Conservation (phyloP, 2,888 invertebrate genomes). For the Myopa testacea region DNA sequence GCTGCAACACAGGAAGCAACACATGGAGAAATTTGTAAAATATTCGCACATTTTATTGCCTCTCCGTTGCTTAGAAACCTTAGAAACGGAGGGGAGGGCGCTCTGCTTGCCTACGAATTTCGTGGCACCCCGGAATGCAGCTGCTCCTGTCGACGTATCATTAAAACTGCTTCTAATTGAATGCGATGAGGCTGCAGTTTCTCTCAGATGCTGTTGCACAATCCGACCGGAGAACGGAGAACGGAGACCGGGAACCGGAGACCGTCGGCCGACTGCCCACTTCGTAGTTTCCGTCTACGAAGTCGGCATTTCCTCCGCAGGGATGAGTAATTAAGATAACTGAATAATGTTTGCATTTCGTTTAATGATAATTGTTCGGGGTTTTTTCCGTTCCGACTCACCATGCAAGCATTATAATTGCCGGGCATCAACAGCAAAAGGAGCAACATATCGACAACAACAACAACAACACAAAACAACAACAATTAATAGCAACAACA, state of each 20-base stretch:
- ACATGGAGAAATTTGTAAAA: conserved; percentile 32
- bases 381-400: not conserved
- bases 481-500: conserved; percentile 2
- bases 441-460: conserved; percentile 3
- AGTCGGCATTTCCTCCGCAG: not conserved
- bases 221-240: not conserved
- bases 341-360: conserved; percentile 36
- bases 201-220: conserved; percentile 15
- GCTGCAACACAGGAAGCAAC: conserved; percentile 23
- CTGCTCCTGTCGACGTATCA: conserved; percentile 12
- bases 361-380: conserved; percentile 42
- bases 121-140: not conserved
- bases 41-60: conserved; percentile 33
- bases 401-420: not conserved
- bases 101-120: conserved; percentile 11
- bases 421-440: not conserved
- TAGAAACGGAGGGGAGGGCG: not conserved
- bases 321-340: conserved; percentile 41
- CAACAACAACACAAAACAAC: conserved; percentile 11
- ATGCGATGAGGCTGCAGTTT: conserved; percentile 19
- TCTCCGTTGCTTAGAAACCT: not conserved
- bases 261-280: not conserved
- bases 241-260: not conserved
- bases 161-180: conserved; percentile 18
- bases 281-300: not conserved